Conservation (phyloP, 2,797 vertebrate species). For the Malurus leucopterus region DNA sequence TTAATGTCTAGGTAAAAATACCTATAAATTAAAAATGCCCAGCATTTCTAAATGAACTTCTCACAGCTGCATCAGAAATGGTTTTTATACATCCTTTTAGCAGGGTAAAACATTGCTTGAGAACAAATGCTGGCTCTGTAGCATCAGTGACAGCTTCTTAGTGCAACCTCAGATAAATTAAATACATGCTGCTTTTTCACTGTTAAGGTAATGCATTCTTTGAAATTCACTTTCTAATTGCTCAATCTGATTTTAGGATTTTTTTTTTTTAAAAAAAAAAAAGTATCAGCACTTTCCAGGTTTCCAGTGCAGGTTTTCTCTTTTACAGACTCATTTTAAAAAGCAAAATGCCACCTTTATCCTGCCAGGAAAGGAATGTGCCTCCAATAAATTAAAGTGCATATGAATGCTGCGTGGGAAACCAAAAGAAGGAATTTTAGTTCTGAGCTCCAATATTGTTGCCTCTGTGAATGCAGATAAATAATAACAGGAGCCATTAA, state of each 20-base stretch:
- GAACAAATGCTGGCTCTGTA: background rate
- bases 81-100: background rate
- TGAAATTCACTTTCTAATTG: background rate
- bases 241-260: background rate
- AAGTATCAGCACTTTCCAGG: background rate
- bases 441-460: constrained; percentile 32
- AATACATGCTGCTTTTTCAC: background rate
- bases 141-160: background rate
- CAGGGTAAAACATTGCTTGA: background rate
- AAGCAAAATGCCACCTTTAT: background rate
- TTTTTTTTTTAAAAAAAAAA: background rate
- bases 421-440: constrained; percentile 25
- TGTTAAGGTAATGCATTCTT: background rate
- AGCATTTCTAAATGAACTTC: background rate
- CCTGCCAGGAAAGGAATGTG: background rate
- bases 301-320: background rate
- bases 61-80: background rate
- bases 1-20: background rate
- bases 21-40: background rate
- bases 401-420: constrained; percentile 11
- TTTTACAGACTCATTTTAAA: background rate
- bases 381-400: background rate
- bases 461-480: constrained; percentile 50
- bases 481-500: constrained; percentile 53
- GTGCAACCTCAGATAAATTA: background rate